Base-by-base conservation (phyloP, 2,113 vertebrate genomes). In the Emydocephalus ijimae region DNA sequence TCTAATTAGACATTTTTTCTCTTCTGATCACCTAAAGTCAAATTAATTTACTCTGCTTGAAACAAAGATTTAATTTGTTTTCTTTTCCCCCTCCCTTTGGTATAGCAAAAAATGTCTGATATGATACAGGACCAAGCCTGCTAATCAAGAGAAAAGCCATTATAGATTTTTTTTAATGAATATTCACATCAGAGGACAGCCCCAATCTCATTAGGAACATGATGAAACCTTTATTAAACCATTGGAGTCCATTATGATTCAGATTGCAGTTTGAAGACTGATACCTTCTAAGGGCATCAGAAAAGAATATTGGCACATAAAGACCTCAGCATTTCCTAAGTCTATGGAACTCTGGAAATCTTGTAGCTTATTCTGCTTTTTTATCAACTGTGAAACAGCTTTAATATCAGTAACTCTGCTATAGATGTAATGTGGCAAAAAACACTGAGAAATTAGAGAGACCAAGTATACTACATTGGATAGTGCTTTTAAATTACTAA, bases 31-130 rank as follows among this genome's bases (percentile, higher is more conserved):
- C 96, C 96, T 97, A 96, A 97, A 98, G 97, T 97, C 97, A 97
- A 97, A 98, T 97, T 98, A 97, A 98, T 97, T 98, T 98, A 97
- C 97, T 97, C 94, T 94, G 97, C 97, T 98, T 96, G 95, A 97
- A 97, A 96, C 96, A 97, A 96, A 95, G 96, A 95, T 97, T 97
- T 98, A 97, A 98, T 97, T 98, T 97, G 96, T 96, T 96, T 96
- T 85, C 54, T 94, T 94, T 89, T 92, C 61, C 94, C 74, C 34
- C 74, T 81, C 74, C 74, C 34, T 43, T 90, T 24, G 52, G 92
- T 87, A 48, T 96, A 96, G 96, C 95, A 94, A 91, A 97, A 96
- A 94, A 94, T 93, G 59, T 95, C 94, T 96, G 93, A 96, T 89
- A 94, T 95, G 94, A 92, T 96, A 96, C 94, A 93, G 97, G 96